A percentile compares a stretch with the other conserved stretches of the same genome.
These are phyloP conservation scores for Sinotaia quadrata DNA, from an alignment of 2,888 invertebrate species.

Conservation along the genomic window DNA sequence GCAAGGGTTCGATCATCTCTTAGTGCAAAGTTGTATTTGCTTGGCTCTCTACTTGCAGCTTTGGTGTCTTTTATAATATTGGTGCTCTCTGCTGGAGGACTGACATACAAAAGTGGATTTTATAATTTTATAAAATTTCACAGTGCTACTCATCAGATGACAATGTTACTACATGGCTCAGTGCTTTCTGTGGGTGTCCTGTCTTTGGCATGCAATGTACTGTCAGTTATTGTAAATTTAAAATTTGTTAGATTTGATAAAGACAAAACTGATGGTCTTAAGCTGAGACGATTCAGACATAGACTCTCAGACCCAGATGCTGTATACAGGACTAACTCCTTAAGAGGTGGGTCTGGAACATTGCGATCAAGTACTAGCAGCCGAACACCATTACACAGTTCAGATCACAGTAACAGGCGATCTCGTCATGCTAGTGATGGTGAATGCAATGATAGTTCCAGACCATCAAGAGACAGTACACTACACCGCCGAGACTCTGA, in stretches of 20 bases:
- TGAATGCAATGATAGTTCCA: conserved; percentile 10
- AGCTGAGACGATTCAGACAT: conserved; percentile 26
- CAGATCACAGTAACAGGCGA: conserved; percentile 28
- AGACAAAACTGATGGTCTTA: conserved; percentile 31
- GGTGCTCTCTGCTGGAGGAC: conserved; percentile 58
- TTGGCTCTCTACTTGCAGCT: conserved; percentile 47
- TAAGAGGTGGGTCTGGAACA: conserved; percentile 30
- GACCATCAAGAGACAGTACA: conserved; percentile 11
- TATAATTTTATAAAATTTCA: conserved; percentile 40
- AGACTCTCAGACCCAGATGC: conserved; percentile 27
- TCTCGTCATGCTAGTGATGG: conserved; percentile 31
- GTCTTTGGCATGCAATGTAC: conserved; percentile 49
- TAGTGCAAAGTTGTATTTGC: conserved; percentile 54
- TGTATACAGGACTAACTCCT: conserved; percentile 20
- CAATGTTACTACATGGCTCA: conserved; percentile 53
- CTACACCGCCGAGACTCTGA: conserved; percentile 21
- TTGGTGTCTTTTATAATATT: conserved; percentile 53
- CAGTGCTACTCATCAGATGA: conserved; percentile 39
- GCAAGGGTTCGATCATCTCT: conserved; percentile 47
- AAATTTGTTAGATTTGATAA: conserved; percentile 52
- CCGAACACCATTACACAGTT: conserved; percentile 30
- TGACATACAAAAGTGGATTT: conserved; percentile 56
- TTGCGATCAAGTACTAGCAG: conserved; percentile 30
- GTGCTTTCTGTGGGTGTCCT: conserved; percentile 51
- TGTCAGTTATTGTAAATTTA: conserved; percentile 51